A percentile compares a stretch with the other conserved stretches of the same genome.
Evolutionary conservation across 1,140 invertebrate genomes (phyloP).

Genomic region (Thaumatotibia leucotreta): DNA sequence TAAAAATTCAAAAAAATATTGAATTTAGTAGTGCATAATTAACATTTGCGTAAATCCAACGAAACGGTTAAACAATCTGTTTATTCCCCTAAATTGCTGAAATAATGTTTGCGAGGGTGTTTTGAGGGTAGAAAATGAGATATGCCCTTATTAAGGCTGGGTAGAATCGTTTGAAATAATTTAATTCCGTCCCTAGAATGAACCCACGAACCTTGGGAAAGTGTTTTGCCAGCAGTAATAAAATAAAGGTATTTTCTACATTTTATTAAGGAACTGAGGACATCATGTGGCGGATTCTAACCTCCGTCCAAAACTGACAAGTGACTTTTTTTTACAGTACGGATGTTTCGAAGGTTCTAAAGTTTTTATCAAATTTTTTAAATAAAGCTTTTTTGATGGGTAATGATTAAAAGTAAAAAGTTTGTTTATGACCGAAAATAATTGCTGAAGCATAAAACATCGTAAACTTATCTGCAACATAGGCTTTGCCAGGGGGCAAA

Average conservation of each 20-base stretch:
- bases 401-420: too few relatives aligned
- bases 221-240: not conserved
- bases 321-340: too few relatives aligned
- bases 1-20: too few relatives aligned
- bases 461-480: too few relatives aligned
- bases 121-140: slow-evolving; percentile 14
- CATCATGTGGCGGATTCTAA: too few relatives aligned
- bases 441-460: too few relatives aligned
- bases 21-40: not conserved
- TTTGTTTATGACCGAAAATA: too few relatives aligned
- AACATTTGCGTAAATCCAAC: not conserved
- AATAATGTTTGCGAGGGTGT: slow-evolving; percentile 18
- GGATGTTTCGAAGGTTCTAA: too few relatives aligned
- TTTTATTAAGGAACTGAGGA: not conserved
- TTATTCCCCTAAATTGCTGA: not conserved
- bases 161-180: slow-evolving; percentile 18
- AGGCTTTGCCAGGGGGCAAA: too few relatives aligned
- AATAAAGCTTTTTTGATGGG: too few relatives aligned
- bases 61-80: not conserved
- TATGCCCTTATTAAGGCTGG: slow-evolving; percentile 16
- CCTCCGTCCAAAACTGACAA: too few relatives aligned
- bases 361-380: too few relatives aligned
- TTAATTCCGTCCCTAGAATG: slow-evolving; percentile 10
- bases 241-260: not conserved
- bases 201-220: not conserved